Evolutionary conservation across 2,113 vertebrate genomes (phyloP).

Genomic region (Anolis sagrei): DNA sequence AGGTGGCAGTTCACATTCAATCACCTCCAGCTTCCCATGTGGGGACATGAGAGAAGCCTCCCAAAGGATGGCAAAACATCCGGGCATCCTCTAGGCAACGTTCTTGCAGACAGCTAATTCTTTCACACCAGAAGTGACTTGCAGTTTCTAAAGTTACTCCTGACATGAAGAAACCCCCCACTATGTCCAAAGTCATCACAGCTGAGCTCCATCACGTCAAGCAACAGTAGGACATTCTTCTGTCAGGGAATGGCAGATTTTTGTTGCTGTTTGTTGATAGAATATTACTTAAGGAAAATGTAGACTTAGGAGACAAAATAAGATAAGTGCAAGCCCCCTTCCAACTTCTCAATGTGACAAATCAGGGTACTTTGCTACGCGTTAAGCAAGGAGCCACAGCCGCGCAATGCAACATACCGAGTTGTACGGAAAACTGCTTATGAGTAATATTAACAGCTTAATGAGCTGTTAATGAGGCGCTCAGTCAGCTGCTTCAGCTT

Average conservation of each 20-base stretch:
- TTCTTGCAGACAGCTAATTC: too few species aligned
- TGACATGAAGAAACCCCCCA: too few species aligned
- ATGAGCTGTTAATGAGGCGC: slow-evolving; percentile 73
- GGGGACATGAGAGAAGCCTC: too few species aligned
- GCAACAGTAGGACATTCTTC: neutral
- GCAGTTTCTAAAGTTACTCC: too few species aligned
- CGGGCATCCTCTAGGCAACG: too few species aligned
- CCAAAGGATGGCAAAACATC: too few species aligned
- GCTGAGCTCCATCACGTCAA: neutral
- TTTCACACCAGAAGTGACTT: too few species aligned
- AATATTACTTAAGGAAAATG: neutral
- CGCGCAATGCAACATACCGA: slow-evolving; percentile 47
- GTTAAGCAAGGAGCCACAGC: slow-evolving; percentile 54
- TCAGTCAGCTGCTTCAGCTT: slow-evolving; percentile 63
- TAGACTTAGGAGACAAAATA: too few species aligned
- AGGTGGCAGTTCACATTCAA: too few species aligned
- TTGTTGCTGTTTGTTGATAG: slow-evolving; percentile 15
- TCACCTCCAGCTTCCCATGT: too few species aligned
- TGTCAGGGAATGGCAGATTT: neutral
- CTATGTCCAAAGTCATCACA: neutral
- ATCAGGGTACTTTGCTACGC: slow-evolving; percentile 59
- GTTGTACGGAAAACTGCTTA: slow-evolving; percentile 65
- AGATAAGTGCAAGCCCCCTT: slow-evolving; percentile 25
- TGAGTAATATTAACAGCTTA: slow-evolving; percentile 76
- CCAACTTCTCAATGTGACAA: slow-evolving; percentile 28